phyloP scores from a whole-genome alignment of 2,797 vertebrate species.

The Leptoclinus maculatus region DNA sequence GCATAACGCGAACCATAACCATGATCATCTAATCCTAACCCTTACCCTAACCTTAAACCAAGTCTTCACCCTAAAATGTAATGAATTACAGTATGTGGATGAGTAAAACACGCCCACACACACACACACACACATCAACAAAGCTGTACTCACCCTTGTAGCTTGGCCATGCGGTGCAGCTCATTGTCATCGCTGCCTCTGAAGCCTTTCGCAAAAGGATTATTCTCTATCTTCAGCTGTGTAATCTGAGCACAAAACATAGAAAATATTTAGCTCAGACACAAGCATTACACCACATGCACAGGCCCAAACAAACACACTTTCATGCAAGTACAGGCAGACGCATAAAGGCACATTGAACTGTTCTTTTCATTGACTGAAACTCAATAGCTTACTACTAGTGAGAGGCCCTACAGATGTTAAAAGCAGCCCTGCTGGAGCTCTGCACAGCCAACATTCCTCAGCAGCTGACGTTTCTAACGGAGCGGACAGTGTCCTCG shows the following conservation, averaged over 20 bases:
- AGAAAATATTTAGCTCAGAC: slow-evolving; percentile 18
- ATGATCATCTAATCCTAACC: too few relatives aligned
- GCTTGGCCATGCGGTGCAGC: slow-evolving; percentile 91
- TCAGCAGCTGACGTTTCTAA: slow-evolving; percentile 57
- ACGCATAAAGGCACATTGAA: slow-evolving; percentile 2
- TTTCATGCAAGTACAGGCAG: slow-evolving; percentile 2
- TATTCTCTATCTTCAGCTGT: slow-evolving; percentile 98
- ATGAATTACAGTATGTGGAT: too few relatives aligned
- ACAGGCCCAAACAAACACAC: slow-evolving; percentile 1
- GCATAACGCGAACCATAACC: too few relatives aligned
- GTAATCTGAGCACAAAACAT: slow-evolving; percentile 88
- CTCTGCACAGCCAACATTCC: slow-evolving; percentile 65
- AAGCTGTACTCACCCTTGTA: slow-evolving; percentile 71
- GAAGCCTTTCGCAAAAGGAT: slow-evolving; percentile 98
- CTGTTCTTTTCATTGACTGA: slow-evolving; percentile 35
- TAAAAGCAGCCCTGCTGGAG: slow-evolving; percentile 50
- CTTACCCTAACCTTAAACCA: too few relatives aligned
- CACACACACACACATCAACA: slow-evolving; percentile 3
- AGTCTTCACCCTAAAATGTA: too few relatives aligned
- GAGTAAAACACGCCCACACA: background rate
- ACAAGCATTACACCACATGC: background rate
- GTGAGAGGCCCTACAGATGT: slow-evolving; percentile 59
- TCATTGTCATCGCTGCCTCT: slow-evolving; percentile 97
- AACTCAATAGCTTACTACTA: slow-evolving; percentile 56
- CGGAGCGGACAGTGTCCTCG: slow-evolving; percentile 60